Evolutionary conservation across 2,888 invertebrate species (phyloP), one percentile per base, ranked within the genome.

Genomic region (Stenodera caucasica): DNA sequence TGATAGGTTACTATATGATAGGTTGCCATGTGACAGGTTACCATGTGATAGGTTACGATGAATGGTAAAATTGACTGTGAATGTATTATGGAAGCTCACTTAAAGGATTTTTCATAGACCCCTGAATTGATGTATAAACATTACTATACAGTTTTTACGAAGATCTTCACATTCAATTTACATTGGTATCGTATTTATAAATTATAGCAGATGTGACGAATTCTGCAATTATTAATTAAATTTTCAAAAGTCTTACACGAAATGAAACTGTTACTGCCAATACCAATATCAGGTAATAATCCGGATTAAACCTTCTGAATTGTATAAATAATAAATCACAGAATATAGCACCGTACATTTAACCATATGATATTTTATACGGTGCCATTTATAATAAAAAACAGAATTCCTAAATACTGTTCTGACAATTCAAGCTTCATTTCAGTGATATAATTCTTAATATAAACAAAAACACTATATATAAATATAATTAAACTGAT

Each of bases 141-240:
- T 45, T 73, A 71, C 70, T 73, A 72, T 75, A 74, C 73, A 75
- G 70, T 57, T 59, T 67, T 68, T 67, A 70, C 65, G 72, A 71
- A 72, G 69, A 71, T 67, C 66, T 66, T 72, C 71, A 70, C 71
- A 72, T 67, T 57, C 64, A 65, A 70, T 71, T 69, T 69, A 70
- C 63, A 67, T 26, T 70, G 7, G 40, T 73, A 67, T 70, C 63
- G 69, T 71, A 72, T 72, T 69, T 72, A 73, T 71, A 72, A 68
- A 62, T 68, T 26, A 5, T 26, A 65, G n/a, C 63, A 67, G 66
- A 70, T 70, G 73, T 70, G 68, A 69, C 63, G 68, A 69, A 62
- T 68, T 73, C 70, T 71, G 68, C 68, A 68, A 67, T 60, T 53
- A 57, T 18, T 11, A 6, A 9, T 40, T 7, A 18, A 40, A 40